Conservation (phyloP, 2,888 invertebrate genomes). For the Leucania comma region DNA sequence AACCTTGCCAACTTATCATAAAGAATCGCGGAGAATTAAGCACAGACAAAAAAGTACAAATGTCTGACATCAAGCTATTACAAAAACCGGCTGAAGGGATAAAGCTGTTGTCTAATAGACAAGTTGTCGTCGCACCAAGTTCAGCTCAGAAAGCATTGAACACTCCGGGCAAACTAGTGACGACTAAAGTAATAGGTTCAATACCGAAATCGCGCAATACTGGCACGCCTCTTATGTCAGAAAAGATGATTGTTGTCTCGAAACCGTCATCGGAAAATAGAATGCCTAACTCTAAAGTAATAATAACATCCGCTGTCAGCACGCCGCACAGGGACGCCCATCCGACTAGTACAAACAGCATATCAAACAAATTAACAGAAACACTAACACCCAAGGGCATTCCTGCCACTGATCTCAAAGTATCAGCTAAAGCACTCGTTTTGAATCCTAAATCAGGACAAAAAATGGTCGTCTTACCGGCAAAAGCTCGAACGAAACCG, state of each 20-base stretch:
- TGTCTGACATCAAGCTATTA: conserved; percentile 85
- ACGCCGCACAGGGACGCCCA: conserved; percentile 75
- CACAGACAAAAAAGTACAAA: conserved; percentile 82
- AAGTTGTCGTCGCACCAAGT: conserved; percentile 82
- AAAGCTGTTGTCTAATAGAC: conserved; percentile 85
- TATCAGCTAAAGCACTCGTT: conserved; percentile 87
- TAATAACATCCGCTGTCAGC: conserved; percentile 79
- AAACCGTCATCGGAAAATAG: conserved; percentile 81
- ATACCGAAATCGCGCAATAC: conserved; percentile 76
- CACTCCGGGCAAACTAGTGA: conserved; percentile 81
- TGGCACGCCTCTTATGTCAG: conserved; percentile 73
- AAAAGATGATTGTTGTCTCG: conserved; percentile 88
- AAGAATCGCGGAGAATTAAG: conserved; percentile 81
- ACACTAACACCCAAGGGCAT: conserved; percentile 85
- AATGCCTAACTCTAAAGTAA: conserved; percentile 80
- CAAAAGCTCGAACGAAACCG: conserved; percentile 82
- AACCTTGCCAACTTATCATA: conserved; percentile 85
- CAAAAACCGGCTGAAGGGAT: conserved; percentile 84
- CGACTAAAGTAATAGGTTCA: conserved; percentile 86
- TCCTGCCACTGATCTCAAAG: conserved; percentile 87
- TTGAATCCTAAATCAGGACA: conserved; percentile 88
- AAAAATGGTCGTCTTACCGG: conserved; percentile 89
- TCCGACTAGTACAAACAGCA: conserved; percentile 76
- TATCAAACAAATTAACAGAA: conserved; percentile 79
- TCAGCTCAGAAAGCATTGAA: conserved; percentile 81